Base-by-base conservation (phyloP, 2,797 vertebrate species). In the Tapirus indicus region DNA sequence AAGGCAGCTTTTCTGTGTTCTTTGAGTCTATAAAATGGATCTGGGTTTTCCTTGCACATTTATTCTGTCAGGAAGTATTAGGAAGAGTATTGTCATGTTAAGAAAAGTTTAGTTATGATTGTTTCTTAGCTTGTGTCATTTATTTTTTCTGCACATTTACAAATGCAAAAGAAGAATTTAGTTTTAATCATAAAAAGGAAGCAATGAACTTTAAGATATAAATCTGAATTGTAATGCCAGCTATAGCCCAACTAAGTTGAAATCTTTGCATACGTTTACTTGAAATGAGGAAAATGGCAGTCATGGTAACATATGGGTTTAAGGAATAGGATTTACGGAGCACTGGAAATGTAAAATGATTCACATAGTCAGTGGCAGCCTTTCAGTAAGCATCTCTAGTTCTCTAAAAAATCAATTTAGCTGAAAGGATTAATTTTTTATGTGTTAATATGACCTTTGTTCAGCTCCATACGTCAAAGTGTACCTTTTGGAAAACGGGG, bases 401-500 rank as follows among this genome's bases (percentile, higher is more conserved):
- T 92, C 49, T 35, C 35, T 88, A 49, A 86, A 49, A 95, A 95
- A 78, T 44, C 14, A 10, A 10, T 80, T n/a, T 44, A 44, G 84
- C 41, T 23, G 84, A n/a, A 47, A 47, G 29, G 6, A 86, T 75
- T 96, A 49, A 35, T 10, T 69, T 79, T 47, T 93, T 66, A 35
- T 10, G 11, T 84, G 23, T 93, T 66, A 60, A 52, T 66, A 7
- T 82, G 82, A 7, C 21, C 29, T 96, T 97, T 96, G 97, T 97
- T 71, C 98, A 99, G 99, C 99, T 98, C 99, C 99, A 0, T 99
- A 99, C 80, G 99, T 99, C 98, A 99, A 99, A 98, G 99, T 99
- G 38, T 99, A 99, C 96, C 99, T 99, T 98, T 98, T 99, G 98
- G 99, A 99, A 98, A 99, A 99, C 49, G 99, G 99, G 97, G 99